A percentile compares a stretch with the other conserved stretches of the same genome.
These are phyloP conservation scores for Pionites leucogaster DNA, from an alignment of 2,113 vertebrate genomes.

Conservation along the genomic window DNA sequence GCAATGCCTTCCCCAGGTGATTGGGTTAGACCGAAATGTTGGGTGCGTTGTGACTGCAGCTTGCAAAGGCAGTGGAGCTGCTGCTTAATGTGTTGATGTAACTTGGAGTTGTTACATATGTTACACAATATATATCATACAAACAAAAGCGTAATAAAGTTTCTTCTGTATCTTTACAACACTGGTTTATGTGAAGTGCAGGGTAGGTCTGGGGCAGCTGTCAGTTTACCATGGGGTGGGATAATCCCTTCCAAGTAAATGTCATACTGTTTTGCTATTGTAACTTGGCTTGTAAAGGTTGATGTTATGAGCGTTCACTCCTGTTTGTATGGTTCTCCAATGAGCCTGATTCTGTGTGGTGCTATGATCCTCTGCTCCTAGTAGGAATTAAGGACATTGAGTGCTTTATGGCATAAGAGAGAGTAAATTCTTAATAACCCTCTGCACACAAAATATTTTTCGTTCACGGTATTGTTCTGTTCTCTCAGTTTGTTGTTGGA, in stretches of 20 bases:
- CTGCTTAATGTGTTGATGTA: background rate
- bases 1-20: fast-evolving
- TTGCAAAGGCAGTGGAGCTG: background rate
- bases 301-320: background rate
- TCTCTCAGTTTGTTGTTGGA: background rate
- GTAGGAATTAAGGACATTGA: background rate
- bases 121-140: no score
- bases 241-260: background rate
- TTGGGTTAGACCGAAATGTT: background rate
- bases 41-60: background rate
- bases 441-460: background rate
- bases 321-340: background rate
- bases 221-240: background rate
- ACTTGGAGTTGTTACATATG: no score
- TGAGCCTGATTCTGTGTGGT: background rate
- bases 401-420: background rate
- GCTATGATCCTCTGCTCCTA: background rate
- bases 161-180: background rate
- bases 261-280: background rate
- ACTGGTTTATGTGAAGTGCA: background rate
- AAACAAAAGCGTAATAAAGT: background rate
- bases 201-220: background rate
- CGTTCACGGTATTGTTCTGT: background rate
- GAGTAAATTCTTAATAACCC: background rate
- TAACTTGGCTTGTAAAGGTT: background rate